Conservation (phyloP, 2,888 invertebrate species). For the Pristionchus arcanus region DNA sequence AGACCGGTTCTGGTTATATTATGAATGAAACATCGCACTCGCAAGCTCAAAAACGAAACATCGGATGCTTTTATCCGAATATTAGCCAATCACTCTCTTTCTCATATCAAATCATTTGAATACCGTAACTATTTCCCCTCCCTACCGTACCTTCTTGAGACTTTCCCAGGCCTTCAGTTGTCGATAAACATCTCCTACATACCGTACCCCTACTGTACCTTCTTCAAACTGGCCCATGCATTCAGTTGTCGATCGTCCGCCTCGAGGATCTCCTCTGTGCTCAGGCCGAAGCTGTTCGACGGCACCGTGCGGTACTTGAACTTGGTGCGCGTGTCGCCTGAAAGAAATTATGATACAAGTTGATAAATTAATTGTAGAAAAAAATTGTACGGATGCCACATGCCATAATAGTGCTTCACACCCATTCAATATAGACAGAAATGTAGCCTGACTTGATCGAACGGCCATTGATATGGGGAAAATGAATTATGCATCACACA, state of each 20-base stretch:
- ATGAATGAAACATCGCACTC: background rate
- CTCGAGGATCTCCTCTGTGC: slow-evolving; percentile 92
- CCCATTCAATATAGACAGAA: too few relatives aligned
- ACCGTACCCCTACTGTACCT: slow-evolving; percentile 77
- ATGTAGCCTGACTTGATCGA: too few relatives aligned
- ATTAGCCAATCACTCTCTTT: background rate
- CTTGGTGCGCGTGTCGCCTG: slow-evolving; percentile 87
- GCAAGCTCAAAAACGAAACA: background rate
- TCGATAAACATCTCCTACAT: too few relatives aligned
- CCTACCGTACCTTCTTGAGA: background rate
- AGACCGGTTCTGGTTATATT: background rate
- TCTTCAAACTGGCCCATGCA: slow-evolving; percentile 94
- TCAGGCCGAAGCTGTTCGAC: slow-evolving; percentile 93
- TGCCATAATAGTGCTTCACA: too few relatives aligned
- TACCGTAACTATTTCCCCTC: background rate
- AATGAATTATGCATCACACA: background rate
- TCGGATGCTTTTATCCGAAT: too few relatives aligned
- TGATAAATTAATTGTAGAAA: too few relatives aligned
- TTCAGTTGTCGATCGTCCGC: slow-evolving; percentile 95
- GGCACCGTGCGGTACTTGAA: slow-evolving; percentile 92
- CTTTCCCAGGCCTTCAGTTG: too few relatives aligned
- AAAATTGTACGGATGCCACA: too few relatives aligned
- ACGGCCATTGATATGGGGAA: too few relatives aligned
- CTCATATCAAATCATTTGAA: background rate
- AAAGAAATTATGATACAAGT: background rate